Conservation (phyloP, 2,797 vertebrate genomes). For the Alectoris magna region DNA sequence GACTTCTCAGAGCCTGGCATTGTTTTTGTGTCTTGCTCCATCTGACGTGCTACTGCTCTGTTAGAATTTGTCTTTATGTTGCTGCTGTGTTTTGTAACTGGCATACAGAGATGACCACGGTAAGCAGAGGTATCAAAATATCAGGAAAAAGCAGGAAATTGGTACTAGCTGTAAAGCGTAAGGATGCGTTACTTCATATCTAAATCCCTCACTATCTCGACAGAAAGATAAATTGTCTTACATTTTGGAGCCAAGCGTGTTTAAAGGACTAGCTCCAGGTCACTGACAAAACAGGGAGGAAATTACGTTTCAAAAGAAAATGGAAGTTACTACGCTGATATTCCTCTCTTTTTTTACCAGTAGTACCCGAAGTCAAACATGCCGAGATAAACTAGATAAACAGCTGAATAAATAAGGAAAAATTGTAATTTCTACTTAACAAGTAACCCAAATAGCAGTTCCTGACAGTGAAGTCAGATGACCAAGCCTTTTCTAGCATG, state of each 20-base stretch:
- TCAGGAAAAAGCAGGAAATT: not conserved
- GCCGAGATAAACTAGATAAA: not conserved
- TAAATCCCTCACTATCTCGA: not conserved
- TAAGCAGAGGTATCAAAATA: not conserved
- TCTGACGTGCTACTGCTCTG: not conserved
- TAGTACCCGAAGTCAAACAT: not conserved
- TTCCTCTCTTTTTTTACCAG: not conserved
- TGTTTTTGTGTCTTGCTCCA: not conserved
- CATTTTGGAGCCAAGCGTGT: not conserved
- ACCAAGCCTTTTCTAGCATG: rapidly evolving
- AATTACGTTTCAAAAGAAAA: not conserved
- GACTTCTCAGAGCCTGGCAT: not conserved
- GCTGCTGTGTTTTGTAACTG: not conserved
- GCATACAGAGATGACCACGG: not conserved
- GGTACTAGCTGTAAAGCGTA: not conserved
- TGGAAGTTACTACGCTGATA: not conserved
- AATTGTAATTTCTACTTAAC: not conserved
- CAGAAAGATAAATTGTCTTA: not conserved
- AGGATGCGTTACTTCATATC: not conserved
- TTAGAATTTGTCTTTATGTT: not conserved
- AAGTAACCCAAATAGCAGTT: not conserved
- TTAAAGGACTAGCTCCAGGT: not conserved
- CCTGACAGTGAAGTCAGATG: not conserved
- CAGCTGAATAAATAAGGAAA: not conserved
- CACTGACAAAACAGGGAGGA: not conserved